Evolutionary conservation across 2,888 invertebrate species (phyloP).

Genomic region (Synergus japonicus): DNA sequence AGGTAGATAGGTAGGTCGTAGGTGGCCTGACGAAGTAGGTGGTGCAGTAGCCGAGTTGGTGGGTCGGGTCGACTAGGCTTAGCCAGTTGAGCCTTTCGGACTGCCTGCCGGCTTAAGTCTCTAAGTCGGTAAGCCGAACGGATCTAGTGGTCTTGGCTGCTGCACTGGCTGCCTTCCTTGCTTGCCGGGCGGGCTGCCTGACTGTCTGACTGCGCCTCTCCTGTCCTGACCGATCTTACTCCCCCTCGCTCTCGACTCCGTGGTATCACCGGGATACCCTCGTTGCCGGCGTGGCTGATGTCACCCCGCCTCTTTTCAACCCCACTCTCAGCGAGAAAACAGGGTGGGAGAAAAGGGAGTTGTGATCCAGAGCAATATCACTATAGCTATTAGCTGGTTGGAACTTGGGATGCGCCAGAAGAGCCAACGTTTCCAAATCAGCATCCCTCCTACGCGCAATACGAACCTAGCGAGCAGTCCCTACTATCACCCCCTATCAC

Average conservation of each 20-base stretch:
- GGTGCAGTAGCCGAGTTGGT: constrained; percentile 65
- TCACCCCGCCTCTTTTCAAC: constrained; percentile 44
- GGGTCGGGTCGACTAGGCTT: constrained; percentile 70
- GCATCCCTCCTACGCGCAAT: constrained; percentile 33
- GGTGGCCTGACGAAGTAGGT: constrained; percentile 60
- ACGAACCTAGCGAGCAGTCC: constrained; percentile 19
- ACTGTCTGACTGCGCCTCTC: constrained; percentile 77
- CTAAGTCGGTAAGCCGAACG: constrained; percentile 75
- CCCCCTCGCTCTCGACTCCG: constrained; percentile 5
- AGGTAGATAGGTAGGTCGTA: constrained; percentile 46
- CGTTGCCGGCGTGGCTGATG: constrained; percentile 41
- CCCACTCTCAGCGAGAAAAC: neutral
- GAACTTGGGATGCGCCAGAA: constrained; percentile 41
- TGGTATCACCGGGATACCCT: neutral
- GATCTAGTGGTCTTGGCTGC: constrained; percentile 75
- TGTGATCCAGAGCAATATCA: constrained; percentile 46
- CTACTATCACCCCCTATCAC: neutral
- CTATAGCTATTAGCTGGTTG: constrained; percentile 54
- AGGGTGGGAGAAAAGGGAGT: neutral
- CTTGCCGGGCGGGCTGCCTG: constrained; percentile 70
- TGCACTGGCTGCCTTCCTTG: constrained; percentile 66
- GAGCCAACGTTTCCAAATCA: neutral
- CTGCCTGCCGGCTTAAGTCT: constrained; percentile 76
- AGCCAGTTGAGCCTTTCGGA: constrained; percentile 75
- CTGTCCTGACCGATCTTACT: constrained; percentile 48